Conservation (phyloP, 2,113 vertebrate genomes). For the Paratilapia polleni region DNA sequence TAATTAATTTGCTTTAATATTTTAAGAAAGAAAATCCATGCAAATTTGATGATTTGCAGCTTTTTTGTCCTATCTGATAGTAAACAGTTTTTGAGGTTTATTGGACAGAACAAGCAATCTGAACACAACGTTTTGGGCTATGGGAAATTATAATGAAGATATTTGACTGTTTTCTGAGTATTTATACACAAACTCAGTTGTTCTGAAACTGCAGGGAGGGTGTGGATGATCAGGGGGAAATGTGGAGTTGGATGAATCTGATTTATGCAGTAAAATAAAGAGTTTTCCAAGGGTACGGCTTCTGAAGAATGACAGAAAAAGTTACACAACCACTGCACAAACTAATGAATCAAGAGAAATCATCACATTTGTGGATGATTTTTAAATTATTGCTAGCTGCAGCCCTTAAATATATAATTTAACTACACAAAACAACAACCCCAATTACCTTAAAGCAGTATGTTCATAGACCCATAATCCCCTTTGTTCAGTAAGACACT, state of each 20-base stretch:
- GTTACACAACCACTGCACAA: too few relatives aligned
- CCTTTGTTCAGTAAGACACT: neutral
- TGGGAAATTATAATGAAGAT: too few relatives aligned
- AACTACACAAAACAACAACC: neutral
- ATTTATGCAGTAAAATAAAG: neutral
- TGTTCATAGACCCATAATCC: neutral
- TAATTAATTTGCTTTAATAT: too few relatives aligned
- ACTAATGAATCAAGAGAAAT: too few relatives aligned
- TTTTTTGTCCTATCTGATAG: neutral
- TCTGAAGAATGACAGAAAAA: too few relatives aligned
- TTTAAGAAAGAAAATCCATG: neutral
- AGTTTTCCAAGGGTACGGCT: too few relatives aligned
- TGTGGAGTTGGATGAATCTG: neutral
- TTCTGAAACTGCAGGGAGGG: neutral
- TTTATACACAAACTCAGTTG: neutral
- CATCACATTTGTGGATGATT: too few relatives aligned
- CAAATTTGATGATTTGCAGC: neutral
- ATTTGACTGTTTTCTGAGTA: too few relatives aligned
- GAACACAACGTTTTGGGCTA: neutral
- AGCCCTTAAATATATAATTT: too few relatives aligned
- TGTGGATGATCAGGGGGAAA: fast-evolving
- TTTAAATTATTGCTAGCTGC: too few relatives aligned
- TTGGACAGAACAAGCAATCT: neutral
- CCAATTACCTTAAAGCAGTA: too few relatives aligned
- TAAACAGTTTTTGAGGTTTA: neutral